Evolutionary conservation across 2,888 invertebrate genomes (phyloP), one percentile per base, ranked within the genome.

Genomic region (Phengaris alcon): DNA sequence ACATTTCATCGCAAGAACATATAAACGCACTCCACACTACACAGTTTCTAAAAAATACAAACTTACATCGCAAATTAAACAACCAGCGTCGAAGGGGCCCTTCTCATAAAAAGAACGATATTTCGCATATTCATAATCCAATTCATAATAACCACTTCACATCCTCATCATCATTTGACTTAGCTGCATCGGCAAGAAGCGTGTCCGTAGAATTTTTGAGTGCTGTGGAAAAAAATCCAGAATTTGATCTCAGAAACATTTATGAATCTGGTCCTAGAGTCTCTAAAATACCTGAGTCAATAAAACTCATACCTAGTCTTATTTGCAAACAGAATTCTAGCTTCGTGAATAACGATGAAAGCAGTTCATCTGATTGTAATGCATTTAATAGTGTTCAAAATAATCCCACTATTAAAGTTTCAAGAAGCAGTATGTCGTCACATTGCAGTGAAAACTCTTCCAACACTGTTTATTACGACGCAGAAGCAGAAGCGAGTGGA

Each of bases 91-190:
- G 95, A 68, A 94, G 95, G 78, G 93, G 92, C 15, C 94, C 94
- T 64, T 90, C 94, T 76, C 94, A 94, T 52, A 95, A 94, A 85
- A 95, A 95, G 88, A 93, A 94, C 84, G 96, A 96, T 83, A 96
- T 96, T 77, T 95, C 96, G 76, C 95, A 96, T 83, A 96, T 96
- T 79, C 95, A 96, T 70, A 96, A 96, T 86, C 96, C 96, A 0
- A 96, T 96, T 77, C 90, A 94, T 86, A 91, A 87, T 80, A 86
- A 89, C 82, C 87, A 89, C 76, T 78, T 85, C 73, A 81, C 87
- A 74, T 83, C 84, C 69, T 83, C 88, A 81, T 84, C 88, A 54
- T 94, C 88, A 54, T 94, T 91, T 84, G 94, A 94, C 82, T 87
- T 95, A 81, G 94, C 94, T 74, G 93, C 94, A 10, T 92, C 95